Percentiles rank a stretch among this genome's conserved stretches.
Evolutionary conservation across 2,797 vertebrate species (phyloP).

Genomic region (Chrosomus eos): DNA sequence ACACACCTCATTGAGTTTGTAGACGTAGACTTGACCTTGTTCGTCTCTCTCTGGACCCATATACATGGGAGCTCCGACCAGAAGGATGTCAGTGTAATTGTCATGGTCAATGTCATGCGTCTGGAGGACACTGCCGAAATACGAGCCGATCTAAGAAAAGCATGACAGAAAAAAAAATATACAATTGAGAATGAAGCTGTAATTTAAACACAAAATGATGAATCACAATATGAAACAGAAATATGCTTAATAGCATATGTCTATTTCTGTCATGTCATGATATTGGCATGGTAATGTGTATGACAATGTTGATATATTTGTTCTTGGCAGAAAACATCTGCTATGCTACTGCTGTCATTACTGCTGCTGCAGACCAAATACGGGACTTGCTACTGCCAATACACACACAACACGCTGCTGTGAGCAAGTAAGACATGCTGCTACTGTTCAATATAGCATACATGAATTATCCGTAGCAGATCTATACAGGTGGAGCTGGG

Average conservation of each 20-base stretch:
- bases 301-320: too few species aligned
- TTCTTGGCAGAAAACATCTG: too few species aligned
- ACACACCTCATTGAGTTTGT: slow-evolving; percentile 74
- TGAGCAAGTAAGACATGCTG: too few species aligned
- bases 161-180: slow-evolving; percentile 6
- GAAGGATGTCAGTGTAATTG: slow-evolving; percentile 87
- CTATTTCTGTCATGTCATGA: too few species aligned
- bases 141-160: slow-evolving; percentile 90
- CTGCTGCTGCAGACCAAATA: too few species aligned
- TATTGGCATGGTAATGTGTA: too few species aligned
- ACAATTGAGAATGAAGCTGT: background rate
- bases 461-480: too few species aligned
- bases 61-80: slow-evolving; percentile 93
- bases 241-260: background rate
- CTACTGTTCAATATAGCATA: too few species aligned
- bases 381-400: too few species aligned
- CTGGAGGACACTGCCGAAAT: slow-evolving; percentile 94
- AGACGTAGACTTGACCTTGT: slow-evolving; percentile 95
- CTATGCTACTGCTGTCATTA: too few species aligned
- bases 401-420: too few species aligned
- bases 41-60: slow-evolving; percentile 94
- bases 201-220: background rate
- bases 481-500: too few species aligned
- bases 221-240: background rate
- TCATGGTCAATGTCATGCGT: slow-evolving; percentile 88